Conservation (phyloP, 2,797 vertebrate genomes). For the Gymnopithys bicolor region DNA sequence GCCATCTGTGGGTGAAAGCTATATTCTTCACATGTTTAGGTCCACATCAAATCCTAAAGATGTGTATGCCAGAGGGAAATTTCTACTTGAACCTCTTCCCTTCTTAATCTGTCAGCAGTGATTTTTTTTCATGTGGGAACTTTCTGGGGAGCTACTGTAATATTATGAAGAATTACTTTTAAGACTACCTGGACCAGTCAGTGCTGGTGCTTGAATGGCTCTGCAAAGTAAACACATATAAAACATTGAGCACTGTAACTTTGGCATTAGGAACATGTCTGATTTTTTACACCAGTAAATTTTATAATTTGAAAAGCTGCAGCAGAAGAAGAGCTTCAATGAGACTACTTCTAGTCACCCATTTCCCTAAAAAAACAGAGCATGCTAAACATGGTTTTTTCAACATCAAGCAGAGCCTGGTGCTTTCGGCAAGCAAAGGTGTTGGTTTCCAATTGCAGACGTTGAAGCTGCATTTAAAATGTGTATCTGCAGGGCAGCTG, state of each 20-base stretch:
- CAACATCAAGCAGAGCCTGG: not conserved
- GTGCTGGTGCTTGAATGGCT: not conserved
- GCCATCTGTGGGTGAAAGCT: slow-evolving; percentile 35
- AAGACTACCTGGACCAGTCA: not conserved
- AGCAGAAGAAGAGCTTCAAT: not conserved
- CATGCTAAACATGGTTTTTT: not conserved
- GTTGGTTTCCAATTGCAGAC: not conserved
- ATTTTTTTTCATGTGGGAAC: not conserved
- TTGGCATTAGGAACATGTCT: not conserved
- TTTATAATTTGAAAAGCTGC: not conserved
- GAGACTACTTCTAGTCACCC: not conserved
- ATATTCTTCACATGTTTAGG: not conserved
- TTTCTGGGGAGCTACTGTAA: not conserved
- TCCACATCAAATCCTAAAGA: not conserved
- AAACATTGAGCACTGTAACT: not conserved
- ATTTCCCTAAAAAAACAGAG: not conserved
- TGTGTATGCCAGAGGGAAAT: not conserved
- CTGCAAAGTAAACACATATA: not conserved
- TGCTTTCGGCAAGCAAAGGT: not conserved
- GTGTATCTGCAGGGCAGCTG: not conserved
- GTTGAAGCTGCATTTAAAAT: not conserved
- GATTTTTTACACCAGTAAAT: not conserved
- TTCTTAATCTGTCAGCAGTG: not conserved
- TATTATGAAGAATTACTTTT: not conserved
- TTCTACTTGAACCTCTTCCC: not conserved